Conservation (phyloP, 2,113 vertebrate species). For the Lepus europaeus region DNA sequence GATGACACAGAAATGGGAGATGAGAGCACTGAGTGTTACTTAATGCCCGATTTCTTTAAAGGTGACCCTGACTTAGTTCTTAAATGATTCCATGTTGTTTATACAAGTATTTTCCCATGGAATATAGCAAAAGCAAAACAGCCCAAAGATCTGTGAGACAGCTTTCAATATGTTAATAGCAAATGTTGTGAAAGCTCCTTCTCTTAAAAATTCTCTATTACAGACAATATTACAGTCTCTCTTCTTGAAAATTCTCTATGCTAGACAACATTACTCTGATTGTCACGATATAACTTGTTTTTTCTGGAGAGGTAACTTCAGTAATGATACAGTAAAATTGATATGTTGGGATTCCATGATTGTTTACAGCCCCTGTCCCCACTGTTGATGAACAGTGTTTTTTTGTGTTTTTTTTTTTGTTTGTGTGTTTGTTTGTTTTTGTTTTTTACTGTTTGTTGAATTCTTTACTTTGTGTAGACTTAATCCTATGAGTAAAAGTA, state of each 20-base stretch:
- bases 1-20: background rate
- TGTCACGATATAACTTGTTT: background rate
- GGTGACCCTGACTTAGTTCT: background rate
- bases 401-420: too few relatives aligned
- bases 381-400: too few relatives aligned
- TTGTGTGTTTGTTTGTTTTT: too few relatives aligned
- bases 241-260: background rate
- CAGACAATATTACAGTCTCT: background rate
- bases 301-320: background rate
- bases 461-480: too few relatives aligned
- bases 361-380: too few relatives aligned
- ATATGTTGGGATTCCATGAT: too few relatives aligned
- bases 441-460: too few relatives aligned
- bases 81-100: background rate
- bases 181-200: background rate
- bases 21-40: background rate
- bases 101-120: background rate
- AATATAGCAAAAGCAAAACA: background rate
- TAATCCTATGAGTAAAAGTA: too few relatives aligned
- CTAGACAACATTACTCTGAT: background rate
- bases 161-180: background rate
- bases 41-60: background rate
- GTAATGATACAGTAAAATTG: background rate
- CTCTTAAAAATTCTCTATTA: background rate
- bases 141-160: background rate